phyloP scores from a whole-genome alignment of 92 coral and sea anemone genomes.

The Siderastrea radians region DNA sequence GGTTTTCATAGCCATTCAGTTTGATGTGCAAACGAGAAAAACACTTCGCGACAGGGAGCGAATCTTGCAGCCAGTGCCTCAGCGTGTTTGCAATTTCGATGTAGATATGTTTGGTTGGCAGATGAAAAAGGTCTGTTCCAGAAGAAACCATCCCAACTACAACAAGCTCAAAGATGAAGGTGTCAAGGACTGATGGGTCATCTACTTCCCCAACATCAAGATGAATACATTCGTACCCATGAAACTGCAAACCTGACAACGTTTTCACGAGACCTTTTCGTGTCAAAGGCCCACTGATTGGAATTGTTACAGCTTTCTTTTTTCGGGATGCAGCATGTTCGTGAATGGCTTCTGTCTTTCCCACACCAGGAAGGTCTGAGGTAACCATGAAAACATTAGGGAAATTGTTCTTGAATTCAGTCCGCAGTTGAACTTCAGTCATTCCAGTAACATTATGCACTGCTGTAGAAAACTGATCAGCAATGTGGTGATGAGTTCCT shows the following conservation, averaged over 20 bases:
- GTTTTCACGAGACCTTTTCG: constrained; percentile 73
- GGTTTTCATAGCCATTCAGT: constrained; percentile 72
- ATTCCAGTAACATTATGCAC: constrained; percentile 90
- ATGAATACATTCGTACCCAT: constrained; percentile 79
- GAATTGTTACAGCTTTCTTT: constrained; percentile 74
- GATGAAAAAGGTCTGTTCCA: constrained; percentile 83
- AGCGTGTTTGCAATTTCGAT: constrained; percentile 96
- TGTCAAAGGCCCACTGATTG: constrained; percentile 93
- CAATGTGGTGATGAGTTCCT: constrained; percentile 93
- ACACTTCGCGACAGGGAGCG: constrained; percentile 88
- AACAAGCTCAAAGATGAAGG: constrained; percentile 89
- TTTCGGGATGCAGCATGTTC: constrained; percentile 64
- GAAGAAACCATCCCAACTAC: constrained; percentile 89
- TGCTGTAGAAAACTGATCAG: constrained; percentile 82
- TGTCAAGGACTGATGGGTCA: constrained; percentile 86
- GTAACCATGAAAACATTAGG: constrained; percentile 87
- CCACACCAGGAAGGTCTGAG: constrained; percentile 93
- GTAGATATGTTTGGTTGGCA: constrained; percentile 78
- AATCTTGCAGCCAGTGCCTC: constrained; percentile 85
- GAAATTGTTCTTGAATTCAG: constrained; percentile 53
- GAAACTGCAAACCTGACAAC: constrained; percentile 63
- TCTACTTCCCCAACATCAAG: constrained; percentile 91
- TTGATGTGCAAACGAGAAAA: constrained; percentile 72
- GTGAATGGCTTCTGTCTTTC: constrained; percentile 87
- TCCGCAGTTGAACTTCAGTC: constrained; percentile 77